Conservation (phyloP, 2,113 vertebrate genomes). For the Centropus unirufus region DNA sequence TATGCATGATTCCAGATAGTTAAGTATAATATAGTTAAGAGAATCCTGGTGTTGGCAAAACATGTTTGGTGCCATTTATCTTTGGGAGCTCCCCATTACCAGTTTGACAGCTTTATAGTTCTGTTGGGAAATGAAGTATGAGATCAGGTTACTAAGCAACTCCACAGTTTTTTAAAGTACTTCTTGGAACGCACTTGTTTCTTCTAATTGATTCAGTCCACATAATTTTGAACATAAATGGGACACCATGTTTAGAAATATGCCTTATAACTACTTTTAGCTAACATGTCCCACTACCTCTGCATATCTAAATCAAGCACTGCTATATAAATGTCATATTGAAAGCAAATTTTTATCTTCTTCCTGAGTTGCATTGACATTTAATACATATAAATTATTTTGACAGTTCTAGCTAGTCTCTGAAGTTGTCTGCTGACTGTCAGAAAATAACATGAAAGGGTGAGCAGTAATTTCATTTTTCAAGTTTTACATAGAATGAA, state of each 20-base stretch:
- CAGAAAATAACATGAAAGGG: constrained; percentile 68
- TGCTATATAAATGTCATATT: constrained; percentile 74
- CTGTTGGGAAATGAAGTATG: constrained; percentile 66
- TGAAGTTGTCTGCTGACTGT: constrained; percentile 64
- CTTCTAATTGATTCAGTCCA: constrained; percentile 77
- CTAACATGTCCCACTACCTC: constrained; percentile 64
- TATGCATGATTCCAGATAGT: background rate
- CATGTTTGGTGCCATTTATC: constrained; percentile 25
- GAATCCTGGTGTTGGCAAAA: constrained; percentile 18
- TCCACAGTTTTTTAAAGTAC: constrained; percentile 63
- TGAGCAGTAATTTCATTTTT: constrained; percentile 46
- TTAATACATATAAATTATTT: constrained; percentile 75
- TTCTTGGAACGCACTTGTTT: constrained; percentile 74
- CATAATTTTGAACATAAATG: constrained; percentile 77
- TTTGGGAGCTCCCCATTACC: constrained; percentile 35
- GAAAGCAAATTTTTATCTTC: constrained; percentile 75
- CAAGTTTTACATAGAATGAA: constrained; percentile 59
- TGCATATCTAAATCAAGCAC: constrained; percentile 75
- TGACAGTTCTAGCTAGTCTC: constrained; percentile 65
- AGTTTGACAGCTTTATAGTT: constrained; percentile 51
- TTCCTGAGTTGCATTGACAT: constrained; percentile 68
- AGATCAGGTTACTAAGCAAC: constrained; percentile 74
- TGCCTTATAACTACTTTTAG: constrained; percentile 62
- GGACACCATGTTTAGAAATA: constrained; percentile 78
- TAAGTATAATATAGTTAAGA: background rate